A percentile compares a stretch with the other conserved stretches of the same genome.
phyloP scores from a whole-genome alignment of 2,888 invertebrate genomes.

The Poecilobothrus nobilitatus region DNA sequence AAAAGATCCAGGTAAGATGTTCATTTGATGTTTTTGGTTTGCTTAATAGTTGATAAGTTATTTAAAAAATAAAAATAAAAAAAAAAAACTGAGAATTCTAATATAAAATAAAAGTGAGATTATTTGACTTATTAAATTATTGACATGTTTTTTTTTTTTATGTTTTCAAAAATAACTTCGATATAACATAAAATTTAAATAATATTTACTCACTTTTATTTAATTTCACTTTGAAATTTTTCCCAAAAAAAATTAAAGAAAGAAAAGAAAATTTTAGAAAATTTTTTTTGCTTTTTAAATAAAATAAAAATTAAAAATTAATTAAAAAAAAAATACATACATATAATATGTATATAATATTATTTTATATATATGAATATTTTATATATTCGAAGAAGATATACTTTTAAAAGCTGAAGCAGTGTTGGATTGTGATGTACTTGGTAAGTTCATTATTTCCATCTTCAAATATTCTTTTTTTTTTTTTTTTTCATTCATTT shows the following conservation, averaged over 20 bases:
- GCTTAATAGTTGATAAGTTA: too few relatives aligned
- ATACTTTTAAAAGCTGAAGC: conserved; percentile 9
- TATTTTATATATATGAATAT: neutral
- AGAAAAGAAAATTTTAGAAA: neutral
- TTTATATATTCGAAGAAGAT: neutral
- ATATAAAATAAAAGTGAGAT: too few relatives aligned
- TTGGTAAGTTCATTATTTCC: neutral
- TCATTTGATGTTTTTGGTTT: neutral
- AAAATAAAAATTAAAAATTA: neutral
- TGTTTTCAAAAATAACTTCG: too few relatives aligned
- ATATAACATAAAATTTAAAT: too few relatives aligned
- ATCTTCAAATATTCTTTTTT: too few relatives aligned
- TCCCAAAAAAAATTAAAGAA: neutral
- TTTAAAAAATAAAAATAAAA: too few relatives aligned
- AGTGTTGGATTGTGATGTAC: conserved; percentile 9
- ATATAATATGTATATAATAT: neutral
- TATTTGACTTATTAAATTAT: too few relatives aligned
- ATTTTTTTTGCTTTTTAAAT: too few relatives aligned
- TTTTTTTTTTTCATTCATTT: too few relatives aligned
- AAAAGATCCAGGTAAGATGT: conserved; percentile 29
- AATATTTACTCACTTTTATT: neutral
- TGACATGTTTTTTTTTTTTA: too few relatives aligned
- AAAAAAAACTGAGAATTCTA: too few relatives aligned
- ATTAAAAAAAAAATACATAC: too few relatives aligned
- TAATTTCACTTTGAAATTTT: neutral